Base-by-base conservation (phyloP, 2,888 invertebrate species). In the Lepidochrysops patricia region DNA sequence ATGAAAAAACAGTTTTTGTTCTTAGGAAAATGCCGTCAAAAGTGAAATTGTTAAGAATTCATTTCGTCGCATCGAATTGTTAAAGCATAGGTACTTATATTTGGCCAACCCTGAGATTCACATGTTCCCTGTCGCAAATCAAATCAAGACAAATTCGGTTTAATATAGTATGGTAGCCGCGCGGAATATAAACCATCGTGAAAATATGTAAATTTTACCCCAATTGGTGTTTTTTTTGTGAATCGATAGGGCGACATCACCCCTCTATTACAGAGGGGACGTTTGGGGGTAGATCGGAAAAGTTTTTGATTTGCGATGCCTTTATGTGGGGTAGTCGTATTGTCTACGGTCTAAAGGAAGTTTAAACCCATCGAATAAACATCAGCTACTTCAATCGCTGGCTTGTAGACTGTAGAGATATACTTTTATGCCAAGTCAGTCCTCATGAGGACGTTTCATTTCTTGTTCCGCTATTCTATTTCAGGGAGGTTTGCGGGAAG, bases 261-360 rank as follows among this genome's bases (percentile, higher is more conserved):
- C 29, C 29, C 43, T 43, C 19, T 43, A 43, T 43, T 23, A 23
- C 12, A 13, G 23, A 19, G 29, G 54, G 7, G 32, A 29, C 23
- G 15, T 49, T 32, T 19, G 29, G 54, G 54, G 54, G 32, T 54
- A 9, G 19, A 19, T 12, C 15, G 29, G 27, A 54, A 54, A 32
- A 15, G 27, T 54, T 54, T 43, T 29, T 54, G 54, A 54, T 54
- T 54, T 54, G 54, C 19, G 54, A 32, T 54, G 52, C n/a, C 12
- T 29, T 54, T 54, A 54, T 27, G 26, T 7, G 15, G 52, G n/a
- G 54, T 29, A 54, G 54, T 54, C 19, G 7, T 43, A 23, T 23
- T 9, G 19, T 29, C 15, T 29, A 9, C 13, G 19, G 4, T 9
- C 13, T 13, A 6, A 26, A 7, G 29, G 15, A 15, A 13, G 7